A percentile compares a stretch with the other conserved stretches of the same genome.
Conservation (phyloP, 2,113 vertebrate species). For the Macrotis lagotis region DNA sequence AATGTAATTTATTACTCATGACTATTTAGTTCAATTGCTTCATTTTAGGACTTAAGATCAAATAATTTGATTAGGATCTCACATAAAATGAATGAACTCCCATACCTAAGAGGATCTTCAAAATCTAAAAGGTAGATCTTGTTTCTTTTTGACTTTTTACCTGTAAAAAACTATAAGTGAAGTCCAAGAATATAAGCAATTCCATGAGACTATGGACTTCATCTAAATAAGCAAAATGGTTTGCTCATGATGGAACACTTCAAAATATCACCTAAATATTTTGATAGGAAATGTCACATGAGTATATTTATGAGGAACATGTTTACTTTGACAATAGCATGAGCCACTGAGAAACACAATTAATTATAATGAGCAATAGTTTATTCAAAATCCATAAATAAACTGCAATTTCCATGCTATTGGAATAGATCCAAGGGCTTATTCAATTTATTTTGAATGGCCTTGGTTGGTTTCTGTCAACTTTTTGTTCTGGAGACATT, state of each 20-base stretch:
- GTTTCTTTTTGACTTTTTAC: not conserved
- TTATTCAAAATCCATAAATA: conserved; percentile 43
- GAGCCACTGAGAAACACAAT: conserved; percentile 34
- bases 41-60: not conserved
- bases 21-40: not conserved
- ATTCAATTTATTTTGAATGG: conserved; percentile 72
- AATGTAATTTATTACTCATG: not conserved
- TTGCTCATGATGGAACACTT: conserved; percentile 29
- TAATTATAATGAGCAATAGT: conserved; percentile 25
- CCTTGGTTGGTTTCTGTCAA: conserved; percentile 55
- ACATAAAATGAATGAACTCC: not conserved
- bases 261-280: conserved; percentile 48
- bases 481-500: conserved; percentile 58
- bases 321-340: not conserved
- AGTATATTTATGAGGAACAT: conserved; percentile 35
- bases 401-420: conserved; percentile 27
- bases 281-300: not conserved
- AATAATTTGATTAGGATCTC: not conserved
- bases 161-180: not conserved
- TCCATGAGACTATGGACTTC: not conserved
- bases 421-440: conserved; percentile 42
- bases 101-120: not conserved
- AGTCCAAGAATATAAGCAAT: not conserved
- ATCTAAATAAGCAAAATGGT: conserved; percentile 22
- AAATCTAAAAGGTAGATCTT: conserved; percentile 11